These are phyloP conservation scores for Stegostoma tigrinum DNA, from an alignment of 2,113 vertebrate species.

Conservation along the genomic window DNA sequence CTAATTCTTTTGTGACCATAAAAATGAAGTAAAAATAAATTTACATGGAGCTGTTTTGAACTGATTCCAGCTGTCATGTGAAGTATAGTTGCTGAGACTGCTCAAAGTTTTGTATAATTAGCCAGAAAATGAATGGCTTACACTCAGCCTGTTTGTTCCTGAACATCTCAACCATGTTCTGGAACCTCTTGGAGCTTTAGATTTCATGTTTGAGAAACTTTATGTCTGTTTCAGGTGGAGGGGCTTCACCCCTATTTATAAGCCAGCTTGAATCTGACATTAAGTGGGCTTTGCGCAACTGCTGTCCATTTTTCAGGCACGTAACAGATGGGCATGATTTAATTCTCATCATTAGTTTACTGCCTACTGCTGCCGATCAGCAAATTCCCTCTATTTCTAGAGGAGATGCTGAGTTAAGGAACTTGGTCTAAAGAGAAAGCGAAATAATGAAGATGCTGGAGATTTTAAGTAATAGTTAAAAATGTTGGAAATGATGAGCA, in stretches of 20 bases:
- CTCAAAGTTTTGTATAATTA: neutral
- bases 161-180: neutral
- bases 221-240: neutral
- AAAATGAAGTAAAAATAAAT: neutral
- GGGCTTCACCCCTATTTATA: neutral
- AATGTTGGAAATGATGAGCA: neutral
- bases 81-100: neutral
- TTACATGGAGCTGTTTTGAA: neutral
- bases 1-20: neutral
- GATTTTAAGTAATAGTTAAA: too few species aligned
- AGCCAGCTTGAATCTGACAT: neutral
- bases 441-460: neutral
- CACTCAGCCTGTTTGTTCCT: neutral
- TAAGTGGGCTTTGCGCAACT: neutral
- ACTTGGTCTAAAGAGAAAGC: neutral
- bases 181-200: neutral
- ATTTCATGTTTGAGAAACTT: neutral
- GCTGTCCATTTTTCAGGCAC: neutral
- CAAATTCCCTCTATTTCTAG: neutral
- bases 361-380: neutral
- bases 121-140: neutral
- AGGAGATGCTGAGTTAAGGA: neutral
- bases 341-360: neutral
- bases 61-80: neutral
- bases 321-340: neutral